Evolutionary conservation across 2,797 vertebrate genomes (phyloP).

Genomic region (Hylomyscus alleni): DNA sequence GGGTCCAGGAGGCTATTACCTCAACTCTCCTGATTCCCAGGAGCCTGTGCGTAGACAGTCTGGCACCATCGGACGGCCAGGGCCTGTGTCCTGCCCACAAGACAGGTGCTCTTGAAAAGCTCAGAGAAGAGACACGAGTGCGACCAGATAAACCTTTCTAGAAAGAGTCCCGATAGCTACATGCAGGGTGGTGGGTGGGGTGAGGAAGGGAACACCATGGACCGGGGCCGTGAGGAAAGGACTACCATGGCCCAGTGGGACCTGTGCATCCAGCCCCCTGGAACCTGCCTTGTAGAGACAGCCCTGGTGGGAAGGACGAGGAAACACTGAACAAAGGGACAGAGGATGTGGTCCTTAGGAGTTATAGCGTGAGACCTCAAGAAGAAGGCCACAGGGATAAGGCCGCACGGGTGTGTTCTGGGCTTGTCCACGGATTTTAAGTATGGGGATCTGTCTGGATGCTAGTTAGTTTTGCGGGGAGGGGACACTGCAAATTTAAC

Average conservation of each 20-base stretch:
- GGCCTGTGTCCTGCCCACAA: background rate
- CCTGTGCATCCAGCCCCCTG: background rate
- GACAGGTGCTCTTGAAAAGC: background rate
- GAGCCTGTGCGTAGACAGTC: background rate
- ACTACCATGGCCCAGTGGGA: background rate
- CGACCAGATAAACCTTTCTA: background rate
- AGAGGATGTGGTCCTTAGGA: background rate
- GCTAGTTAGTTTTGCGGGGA: background rate
- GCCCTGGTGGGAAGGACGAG: background rate
- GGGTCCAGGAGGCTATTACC: background rate
- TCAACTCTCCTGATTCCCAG: background rate
- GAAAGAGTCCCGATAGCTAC: background rate
- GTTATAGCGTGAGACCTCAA: background rate
- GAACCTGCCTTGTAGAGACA: background rate
- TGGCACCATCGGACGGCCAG: background rate
- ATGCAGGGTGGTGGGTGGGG: background rate
- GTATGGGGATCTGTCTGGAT: background rate
- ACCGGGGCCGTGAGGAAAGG: fast-evolving
- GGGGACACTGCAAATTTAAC: background rate
- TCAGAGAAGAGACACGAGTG: background rate
- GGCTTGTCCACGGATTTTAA: background rate
- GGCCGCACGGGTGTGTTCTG: background rate
- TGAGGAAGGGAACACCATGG: background rate
- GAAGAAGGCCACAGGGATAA: background rate
- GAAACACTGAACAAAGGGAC: background rate